Base-by-base conservation (phyloP, 1,140 invertebrate species). In the Augochlora pura region DNA sequence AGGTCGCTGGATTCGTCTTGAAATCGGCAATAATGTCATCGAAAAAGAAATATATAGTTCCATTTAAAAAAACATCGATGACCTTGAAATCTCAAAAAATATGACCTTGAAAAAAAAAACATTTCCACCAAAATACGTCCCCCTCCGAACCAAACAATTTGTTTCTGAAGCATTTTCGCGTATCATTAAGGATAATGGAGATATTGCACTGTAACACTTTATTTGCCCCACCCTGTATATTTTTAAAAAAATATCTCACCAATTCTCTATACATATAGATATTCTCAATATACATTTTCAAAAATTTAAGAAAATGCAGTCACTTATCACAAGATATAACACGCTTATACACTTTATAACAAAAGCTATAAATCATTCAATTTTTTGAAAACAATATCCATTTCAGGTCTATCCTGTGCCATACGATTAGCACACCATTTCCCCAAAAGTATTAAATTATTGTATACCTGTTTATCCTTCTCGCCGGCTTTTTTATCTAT, bases 351-450 rank as follows among this genome's bases (percentile, higher is more conserved):
- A 64, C 52, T 54, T 27, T 52, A 42, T 25, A 32, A 23, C 49
- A 32, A 6, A 57, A 59, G 59, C 71, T 18, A 86, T 60, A 87
- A 84, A 67, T 62, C 42, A 52, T 86, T 90, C 7, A 95, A 87
- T 64, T 93, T 91, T 69, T 91, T 86, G 76, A 94, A 92, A 0
- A 96, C 95, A 46, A 91, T 72, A 39, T 94, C 93, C 95, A 96
- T 96, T 87, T 95, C 94, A 3, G 96, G 96, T 65, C 96, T 89
- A 79, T 95, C 93, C 86, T 93, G 93, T 16, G 95, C 93, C 70
- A 90, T 85, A 78, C 88, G 91, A 76, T 92, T 91, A 23, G 95
- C 93, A 86, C 96, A 96, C 78, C 87, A 86, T 82, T 94, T 94
- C 5, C 95, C 96, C 42, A 96, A 87, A 32, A 91, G 77, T 10